Percentiles rank a stretch among this genome's conserved stretches.
phyloP scores from a whole-genome alignment of 2,888 invertebrate species.

The Xestia xanthographa region DNA sequence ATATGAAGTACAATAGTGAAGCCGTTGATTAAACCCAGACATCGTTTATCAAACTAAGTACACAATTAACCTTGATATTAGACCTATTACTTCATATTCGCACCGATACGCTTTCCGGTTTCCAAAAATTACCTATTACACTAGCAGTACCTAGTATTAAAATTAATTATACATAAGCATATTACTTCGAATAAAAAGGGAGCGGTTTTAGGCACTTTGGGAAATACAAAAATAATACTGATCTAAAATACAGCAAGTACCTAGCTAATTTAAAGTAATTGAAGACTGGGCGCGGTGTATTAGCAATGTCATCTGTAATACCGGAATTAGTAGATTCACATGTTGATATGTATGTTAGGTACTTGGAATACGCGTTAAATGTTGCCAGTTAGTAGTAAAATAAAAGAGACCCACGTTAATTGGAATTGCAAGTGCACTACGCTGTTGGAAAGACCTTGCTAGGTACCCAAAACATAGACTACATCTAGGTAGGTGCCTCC shows the following conservation, averaged over 20 bases:
- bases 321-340: conserved; percentile 53
- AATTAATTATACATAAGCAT: conserved; percentile 49
- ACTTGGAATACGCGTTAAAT: conserved; percentile 5
- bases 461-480: neutral
- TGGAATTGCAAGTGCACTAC: conserved; percentile 47
- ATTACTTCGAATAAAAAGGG: conserved; percentile 36
- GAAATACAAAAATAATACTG: conserved; percentile 22
- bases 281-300: conserved; percentile 66
- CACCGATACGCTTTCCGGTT: neutral
- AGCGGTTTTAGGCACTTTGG: conserved; percentile 46
- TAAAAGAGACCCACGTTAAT: conserved; percentile 38
- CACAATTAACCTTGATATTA: conserved; percentile 13
- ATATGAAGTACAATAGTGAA: neutral
- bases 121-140: neutral
- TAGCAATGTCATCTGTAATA: conserved; percentile 69
- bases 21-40: conserved; percentile 4
- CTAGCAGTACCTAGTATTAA: conserved; percentile 13
- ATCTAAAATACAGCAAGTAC: conserved; percentile 52
- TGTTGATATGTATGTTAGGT: conserved; percentile 40
- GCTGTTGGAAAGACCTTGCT: conserved; percentile 9
- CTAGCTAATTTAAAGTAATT: conserved; percentile 65
- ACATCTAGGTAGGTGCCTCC: neutral
- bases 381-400: conserved; percentile 39
- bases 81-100: neutral
- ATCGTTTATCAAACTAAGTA: conserved; percentile 10